Evolutionary conservation across 1,140 invertebrate species (phyloP).

Genomic region (Streblospio benedicti): DNA sequence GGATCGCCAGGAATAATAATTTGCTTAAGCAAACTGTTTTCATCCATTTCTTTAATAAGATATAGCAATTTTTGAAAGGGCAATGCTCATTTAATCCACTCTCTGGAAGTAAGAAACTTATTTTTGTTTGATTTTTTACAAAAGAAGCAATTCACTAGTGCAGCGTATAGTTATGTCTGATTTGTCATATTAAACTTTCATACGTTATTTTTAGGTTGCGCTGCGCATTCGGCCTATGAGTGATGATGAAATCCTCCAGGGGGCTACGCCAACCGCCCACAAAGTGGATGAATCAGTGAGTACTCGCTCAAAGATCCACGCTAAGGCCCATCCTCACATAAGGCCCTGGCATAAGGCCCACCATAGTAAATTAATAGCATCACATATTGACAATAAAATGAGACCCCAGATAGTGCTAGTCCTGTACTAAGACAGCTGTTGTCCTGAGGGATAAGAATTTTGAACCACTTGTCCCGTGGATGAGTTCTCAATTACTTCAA

Average conservation of each 20-base stretch:
- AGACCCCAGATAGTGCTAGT: background rate
- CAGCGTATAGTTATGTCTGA: too few species aligned
- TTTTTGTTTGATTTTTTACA: too few species aligned
- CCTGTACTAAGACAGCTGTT: background rate
- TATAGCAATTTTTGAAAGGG: too few species aligned
- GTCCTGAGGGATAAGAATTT: background rate
- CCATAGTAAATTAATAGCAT: background rate
- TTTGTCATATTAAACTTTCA: too few species aligned
- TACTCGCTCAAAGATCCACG: background rate
- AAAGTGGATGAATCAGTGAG: conserved; percentile 50
- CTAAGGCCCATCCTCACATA: background rate
- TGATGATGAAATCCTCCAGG: conserved; percentile 47
- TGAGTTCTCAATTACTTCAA: too few species aligned
- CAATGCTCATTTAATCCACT: too few species aligned
- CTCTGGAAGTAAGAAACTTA: too few species aligned
- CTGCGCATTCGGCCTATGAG: conserved; percentile 51
- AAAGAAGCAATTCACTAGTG: too few species aligned
- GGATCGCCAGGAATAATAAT: too few species aligned
- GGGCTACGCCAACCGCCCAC: conserved; percentile 48
- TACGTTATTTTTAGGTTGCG: conserved; percentile 49
- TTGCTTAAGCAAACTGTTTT: too few species aligned
- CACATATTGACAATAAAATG: background rate
- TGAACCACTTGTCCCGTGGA: background rate
- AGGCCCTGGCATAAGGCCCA: background rate
- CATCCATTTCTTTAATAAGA: too few species aligned